These are phyloP conservation scores for Andrena bucephala DNA, from an alignment of 2,888 invertebrate genomes.

Conservation along the genomic window DNA sequence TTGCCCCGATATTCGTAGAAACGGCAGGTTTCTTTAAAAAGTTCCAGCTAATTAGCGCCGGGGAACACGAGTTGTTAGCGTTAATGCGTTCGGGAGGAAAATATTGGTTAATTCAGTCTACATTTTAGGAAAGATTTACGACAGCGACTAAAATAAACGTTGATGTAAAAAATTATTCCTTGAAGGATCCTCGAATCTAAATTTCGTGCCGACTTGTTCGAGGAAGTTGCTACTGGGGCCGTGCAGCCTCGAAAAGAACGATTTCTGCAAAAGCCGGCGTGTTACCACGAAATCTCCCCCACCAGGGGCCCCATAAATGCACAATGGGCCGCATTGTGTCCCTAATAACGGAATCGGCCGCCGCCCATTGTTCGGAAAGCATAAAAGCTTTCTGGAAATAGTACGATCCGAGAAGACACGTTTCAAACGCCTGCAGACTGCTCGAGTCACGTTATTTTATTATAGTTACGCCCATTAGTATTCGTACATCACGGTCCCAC, in stretches of 20 bases:
- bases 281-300: slow-evolving; percentile 53
- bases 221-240: slow-evolving; percentile 10
- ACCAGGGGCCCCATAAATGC: slow-evolving; percentile 45
- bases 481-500: not conserved
- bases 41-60: no score
- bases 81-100: not conserved
- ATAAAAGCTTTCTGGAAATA: slow-evolving; percentile 74
- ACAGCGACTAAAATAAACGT: not conserved
- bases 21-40: no score
- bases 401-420: slow-evolving; percentile 5
- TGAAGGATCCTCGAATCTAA: slow-evolving; percentile 5
- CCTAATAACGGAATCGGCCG: slow-evolving; percentile 73
- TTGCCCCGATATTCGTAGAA: no score
- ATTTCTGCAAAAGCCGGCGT: slow-evolving; percentile 45
- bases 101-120: not conserved
- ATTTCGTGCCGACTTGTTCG: slow-evolving; percentile 11
- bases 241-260: slow-evolving; percentile 24
- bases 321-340: slow-evolving; percentile 75
- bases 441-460: slow-evolving; percentile 14
- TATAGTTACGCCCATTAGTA: not conserved
- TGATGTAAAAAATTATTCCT: slow-evolving; percentile 8
- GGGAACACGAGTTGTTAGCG: not conserved
- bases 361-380: slow-evolving; percentile 70
- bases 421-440: not conserved
- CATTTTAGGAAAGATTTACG: not conserved